Conservation (phyloP, 2,888 invertebrate genomes). For the Agrotis exclamationis region DNA sequence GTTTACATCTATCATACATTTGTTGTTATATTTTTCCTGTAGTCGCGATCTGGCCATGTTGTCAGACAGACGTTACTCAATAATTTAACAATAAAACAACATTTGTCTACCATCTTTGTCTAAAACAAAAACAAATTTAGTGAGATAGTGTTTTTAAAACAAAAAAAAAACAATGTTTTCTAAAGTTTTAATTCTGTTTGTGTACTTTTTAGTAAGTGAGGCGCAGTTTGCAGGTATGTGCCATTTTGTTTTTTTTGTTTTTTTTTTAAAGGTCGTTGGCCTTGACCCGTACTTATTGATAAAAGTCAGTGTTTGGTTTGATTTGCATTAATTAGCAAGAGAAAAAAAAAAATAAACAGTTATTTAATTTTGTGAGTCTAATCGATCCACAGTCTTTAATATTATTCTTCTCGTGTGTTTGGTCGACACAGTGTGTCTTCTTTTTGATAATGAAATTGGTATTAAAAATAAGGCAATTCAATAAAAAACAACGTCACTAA, state of each 20-base stretch:
- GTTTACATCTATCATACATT: background rate
- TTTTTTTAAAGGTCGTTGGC: conserved; percentile 3
- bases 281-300: background rate
- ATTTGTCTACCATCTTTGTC: background rate
- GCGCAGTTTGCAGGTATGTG: conserved; percentile 34
- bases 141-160: background rate
- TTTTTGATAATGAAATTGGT: too few species aligned
- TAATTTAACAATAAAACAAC: background rate
- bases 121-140: background rate
- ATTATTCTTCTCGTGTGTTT: too few species aligned
- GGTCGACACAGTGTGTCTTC: too few species aligned
- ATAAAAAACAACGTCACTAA: too few species aligned
- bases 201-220: conserved; percentile 15
- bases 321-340: too few species aligned
- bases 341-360: too few species aligned
- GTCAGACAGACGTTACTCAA: background rate
- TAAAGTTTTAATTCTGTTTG: conserved; percentile 13
- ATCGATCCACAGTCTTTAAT: too few species aligned
- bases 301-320: background rate
- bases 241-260: too few species aligned
- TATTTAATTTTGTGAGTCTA: too few species aligned
- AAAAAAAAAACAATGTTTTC: conserved; percentile 19
- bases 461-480: too few species aligned
- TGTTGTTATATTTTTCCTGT: conserved; percentile 21
- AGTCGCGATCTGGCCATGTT: background rate